Evolutionary conservation across 64 coral and sea anemone species (phyloP).

Genomic region (Porites australiensis): DNA sequence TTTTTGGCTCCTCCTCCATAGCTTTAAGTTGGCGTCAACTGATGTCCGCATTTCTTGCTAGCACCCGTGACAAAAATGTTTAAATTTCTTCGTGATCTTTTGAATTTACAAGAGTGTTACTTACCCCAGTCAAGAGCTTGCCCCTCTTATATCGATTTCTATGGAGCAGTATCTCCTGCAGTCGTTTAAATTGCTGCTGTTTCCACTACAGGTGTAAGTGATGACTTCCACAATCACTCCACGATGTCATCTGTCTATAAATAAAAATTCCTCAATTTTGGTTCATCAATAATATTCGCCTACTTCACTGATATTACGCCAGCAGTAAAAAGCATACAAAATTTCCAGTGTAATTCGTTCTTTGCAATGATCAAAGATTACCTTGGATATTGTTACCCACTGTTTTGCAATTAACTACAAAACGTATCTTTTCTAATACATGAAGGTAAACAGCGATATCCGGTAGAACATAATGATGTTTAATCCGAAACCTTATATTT

Average conservation of each 20-base stretch:
- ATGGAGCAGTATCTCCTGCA: too few relatives aligned
- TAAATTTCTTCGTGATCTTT: too few relatives aligned
- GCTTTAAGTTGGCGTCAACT: too few relatives aligned
- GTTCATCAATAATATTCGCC: neutral
- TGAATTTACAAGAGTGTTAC: too few relatives aligned
- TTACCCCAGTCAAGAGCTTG: too few relatives aligned
- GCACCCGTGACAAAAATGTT: too few relatives aligned
- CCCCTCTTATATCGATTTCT: too few relatives aligned
- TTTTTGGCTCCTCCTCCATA: too few relatives aligned
- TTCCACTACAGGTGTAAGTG: neutral
- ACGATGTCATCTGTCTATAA: neutral
- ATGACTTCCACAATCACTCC: neutral
- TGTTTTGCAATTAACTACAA: constrained; percentile 38
- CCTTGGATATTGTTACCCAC: constrained; percentile 43
- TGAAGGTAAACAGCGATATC: neutral
- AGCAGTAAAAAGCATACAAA: neutral
- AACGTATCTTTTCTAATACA: neutral
- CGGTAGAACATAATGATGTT: neutral
- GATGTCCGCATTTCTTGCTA: too few relatives aligned
- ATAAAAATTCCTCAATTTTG: constrained; percentile 14
- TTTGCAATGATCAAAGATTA: constrained; percentile 18
- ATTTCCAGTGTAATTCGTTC: neutral
- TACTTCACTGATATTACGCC: neutral
- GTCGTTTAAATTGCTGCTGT: too few relatives aligned
- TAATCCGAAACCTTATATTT: neutral